A percentile compares a stretch with the other conserved stretches of the same genome.
Evolutionary conservation across 2,113 vertebrate species (phyloP).

Genomic region (Fulmarus glacialis): DNA sequence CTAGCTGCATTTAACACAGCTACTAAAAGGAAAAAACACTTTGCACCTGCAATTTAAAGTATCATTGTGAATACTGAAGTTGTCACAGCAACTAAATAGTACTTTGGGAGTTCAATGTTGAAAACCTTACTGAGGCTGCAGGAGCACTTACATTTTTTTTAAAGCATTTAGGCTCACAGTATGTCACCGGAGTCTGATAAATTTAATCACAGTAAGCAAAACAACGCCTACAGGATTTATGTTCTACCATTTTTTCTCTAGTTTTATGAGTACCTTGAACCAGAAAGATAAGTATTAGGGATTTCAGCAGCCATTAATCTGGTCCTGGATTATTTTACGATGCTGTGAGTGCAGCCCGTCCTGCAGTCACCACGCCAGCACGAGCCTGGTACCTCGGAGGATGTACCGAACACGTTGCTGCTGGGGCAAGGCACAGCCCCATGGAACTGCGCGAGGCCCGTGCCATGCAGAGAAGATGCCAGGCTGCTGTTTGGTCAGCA

Average conservation of each 20-base stretch:
- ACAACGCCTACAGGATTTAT: constrained; percentile 22
- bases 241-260: not conserved
- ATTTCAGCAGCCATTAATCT: constrained; percentile 43
- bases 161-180: not conserved
- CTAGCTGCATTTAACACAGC: not conserved
- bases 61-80: not conserved
- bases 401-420: not conserved
- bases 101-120: not conserved
- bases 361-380: not conserved
- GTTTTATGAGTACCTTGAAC: constrained; percentile 45
- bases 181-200: constrained; percentile 6
- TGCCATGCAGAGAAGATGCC: not conserved
- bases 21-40: not conserved
- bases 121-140: not conserved
- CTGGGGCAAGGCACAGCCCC: not conserved
- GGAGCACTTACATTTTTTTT: not conserved
- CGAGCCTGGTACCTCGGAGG: not conserved
- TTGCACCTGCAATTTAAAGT: not conserved
- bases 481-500: not conserved
- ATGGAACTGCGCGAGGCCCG: fast-evolving
- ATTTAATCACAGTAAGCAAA: constrained; percentile 47
- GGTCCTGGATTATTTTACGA: not conserved
- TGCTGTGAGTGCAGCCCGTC: not conserved
- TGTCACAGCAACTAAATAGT: not conserved
- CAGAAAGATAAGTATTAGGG: constrained; percentile 44